A percentile compares a stretch with the other conserved stretches of the same genome.
Evolutionary conservation across 2,113 vertebrate genomes (phyloP).

Genomic region (Caranx melampygus): DNA sequence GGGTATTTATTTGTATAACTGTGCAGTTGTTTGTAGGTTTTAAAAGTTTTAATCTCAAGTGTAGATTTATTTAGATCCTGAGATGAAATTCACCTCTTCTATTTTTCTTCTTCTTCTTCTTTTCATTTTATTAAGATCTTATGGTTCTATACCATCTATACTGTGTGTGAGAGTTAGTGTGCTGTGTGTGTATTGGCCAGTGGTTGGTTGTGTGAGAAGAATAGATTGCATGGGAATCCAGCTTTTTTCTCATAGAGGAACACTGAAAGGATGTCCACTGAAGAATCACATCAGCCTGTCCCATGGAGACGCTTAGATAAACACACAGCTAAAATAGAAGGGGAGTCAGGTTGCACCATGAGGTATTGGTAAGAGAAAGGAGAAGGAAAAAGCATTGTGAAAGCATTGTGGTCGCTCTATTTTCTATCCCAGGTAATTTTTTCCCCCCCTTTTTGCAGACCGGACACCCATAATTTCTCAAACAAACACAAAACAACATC

Average conservation of each 20-base stretch:
- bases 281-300: slow-evolving; percentile 77
- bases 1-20: background rate
- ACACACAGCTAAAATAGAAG: slow-evolving; percentile 79
- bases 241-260: slow-evolving; percentile 67
- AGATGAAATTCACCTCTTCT: background rate
- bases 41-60: background rate
- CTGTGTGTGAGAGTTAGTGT: slow-evolving; percentile 21
- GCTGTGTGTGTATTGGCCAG: slow-evolving; percentile 47
- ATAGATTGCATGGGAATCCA: slow-evolving; percentile 79
- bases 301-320: slow-evolving; percentile 84
- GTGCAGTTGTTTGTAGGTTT: background rate
- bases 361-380: slow-evolving; percentile 78
- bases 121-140: too few relatives aligned
- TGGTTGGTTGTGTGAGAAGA: slow-evolving; percentile 68
- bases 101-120: background rate
- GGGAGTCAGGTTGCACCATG: slow-evolving; percentile 80
- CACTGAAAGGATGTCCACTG: slow-evolving; percentile 78
- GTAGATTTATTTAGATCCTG: background rate
- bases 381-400: slow-evolving; percentile 78
- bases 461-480: slow-evolving; percentile 80
- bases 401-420: slow-evolving; percentile 81
- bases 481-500: slow-evolving; percentile 80
- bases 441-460: slow-evolving; percentile 64
- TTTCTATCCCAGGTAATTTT: slow-evolving; percentile 68
- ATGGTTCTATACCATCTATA: background rate